Percentiles rank a stretch among this genome's conserved stretches.
These are phyloP conservation scores for Lytechinus variegatus DNA, from an alignment of 35 echinoderm and acorn worm species.

Conservation along the genomic window DNA sequence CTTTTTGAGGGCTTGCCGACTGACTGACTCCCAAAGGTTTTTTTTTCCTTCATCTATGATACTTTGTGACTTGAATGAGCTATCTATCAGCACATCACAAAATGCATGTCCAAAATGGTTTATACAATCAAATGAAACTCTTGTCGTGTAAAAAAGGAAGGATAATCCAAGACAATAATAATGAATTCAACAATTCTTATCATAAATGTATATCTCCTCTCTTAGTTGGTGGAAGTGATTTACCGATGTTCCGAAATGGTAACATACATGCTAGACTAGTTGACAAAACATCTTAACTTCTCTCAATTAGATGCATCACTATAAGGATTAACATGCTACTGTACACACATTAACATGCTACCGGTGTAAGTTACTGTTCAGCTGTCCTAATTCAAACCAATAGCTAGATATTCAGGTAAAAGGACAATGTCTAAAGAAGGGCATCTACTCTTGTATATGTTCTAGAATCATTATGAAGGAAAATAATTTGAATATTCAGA, in stretches of 20 bases:
- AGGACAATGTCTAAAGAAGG: neutral
- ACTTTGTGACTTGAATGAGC: too few species aligned
- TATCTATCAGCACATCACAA: too few species aligned
- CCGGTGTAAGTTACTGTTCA: neutral
- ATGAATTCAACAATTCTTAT: neutral
- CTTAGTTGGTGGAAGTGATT: neutral
- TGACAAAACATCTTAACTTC: neutral
- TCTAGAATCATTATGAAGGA: neutral
- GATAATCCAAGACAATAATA: too few species aligned
- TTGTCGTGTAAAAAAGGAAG: too few species aligned
- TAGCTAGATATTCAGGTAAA: neutral
- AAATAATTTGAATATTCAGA: neutral
- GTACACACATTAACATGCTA: neutral
- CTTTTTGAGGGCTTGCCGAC: too few species aligned
- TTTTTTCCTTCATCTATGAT: too few species aligned
- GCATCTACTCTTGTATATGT: neutral
- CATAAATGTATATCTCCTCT: neutral
- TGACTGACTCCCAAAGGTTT: too few species aligned
- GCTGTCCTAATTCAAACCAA: neutral
- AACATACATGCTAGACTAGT: neutral
- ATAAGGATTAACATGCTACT: neutral
- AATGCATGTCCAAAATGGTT: too few species aligned
- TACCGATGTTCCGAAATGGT: neutral
- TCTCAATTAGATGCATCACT: neutral
- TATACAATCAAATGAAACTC: too few species aligned